phyloP scores from a whole-genome alignment of 2,888 invertebrate species.

The Parnassius apollo region DNA sequence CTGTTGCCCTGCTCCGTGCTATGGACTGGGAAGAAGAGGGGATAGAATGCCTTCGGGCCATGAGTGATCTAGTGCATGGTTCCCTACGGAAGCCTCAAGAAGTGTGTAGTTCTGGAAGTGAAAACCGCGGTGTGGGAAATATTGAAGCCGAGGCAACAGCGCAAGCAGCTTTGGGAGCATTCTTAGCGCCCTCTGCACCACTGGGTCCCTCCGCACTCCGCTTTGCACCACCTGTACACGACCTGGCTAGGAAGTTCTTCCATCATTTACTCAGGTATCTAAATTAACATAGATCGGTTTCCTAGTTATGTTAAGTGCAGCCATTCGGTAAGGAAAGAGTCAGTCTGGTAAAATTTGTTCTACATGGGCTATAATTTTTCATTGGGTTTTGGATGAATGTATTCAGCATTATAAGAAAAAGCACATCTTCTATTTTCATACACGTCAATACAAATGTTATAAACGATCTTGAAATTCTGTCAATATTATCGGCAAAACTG shows the following conservation, averaged over 20 bases:
- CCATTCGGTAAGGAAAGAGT: too few species aligned
- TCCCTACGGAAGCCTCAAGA: slow-evolving; percentile 41
- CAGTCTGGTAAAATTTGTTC: too few species aligned
- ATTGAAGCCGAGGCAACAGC: slow-evolving; percentile 53
- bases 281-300: background rate
- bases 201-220: slow-evolving; percentile 84
- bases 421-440: too few species aligned
- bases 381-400: too few species aligned
- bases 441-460: too few species aligned
- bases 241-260: slow-evolving; percentile 92
- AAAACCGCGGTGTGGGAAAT: slow-evolving; percentile 29
- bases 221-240: slow-evolving; percentile 89
- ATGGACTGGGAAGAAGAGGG: slow-evolving; percentile 92
- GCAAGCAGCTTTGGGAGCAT: slow-evolving; percentile 90
- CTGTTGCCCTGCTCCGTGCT: slow-evolving; percentile 69
- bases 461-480: too few species aligned
- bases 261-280: slow-evolving; percentile 89
- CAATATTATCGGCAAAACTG: too few species aligned
- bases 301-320: too few species aligned
- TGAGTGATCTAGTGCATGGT: slow-evolving; percentile 76
- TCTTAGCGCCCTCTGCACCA: slow-evolving; percentile 86
- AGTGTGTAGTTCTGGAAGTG: background rate
- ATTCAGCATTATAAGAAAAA: too few species aligned
- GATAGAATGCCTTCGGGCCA: slow-evolving; percentile 85
- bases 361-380: too few species aligned